phyloP scores from a whole-genome alignment of 2,113 vertebrate species.

The Lethenteron reissneri region DNA sequence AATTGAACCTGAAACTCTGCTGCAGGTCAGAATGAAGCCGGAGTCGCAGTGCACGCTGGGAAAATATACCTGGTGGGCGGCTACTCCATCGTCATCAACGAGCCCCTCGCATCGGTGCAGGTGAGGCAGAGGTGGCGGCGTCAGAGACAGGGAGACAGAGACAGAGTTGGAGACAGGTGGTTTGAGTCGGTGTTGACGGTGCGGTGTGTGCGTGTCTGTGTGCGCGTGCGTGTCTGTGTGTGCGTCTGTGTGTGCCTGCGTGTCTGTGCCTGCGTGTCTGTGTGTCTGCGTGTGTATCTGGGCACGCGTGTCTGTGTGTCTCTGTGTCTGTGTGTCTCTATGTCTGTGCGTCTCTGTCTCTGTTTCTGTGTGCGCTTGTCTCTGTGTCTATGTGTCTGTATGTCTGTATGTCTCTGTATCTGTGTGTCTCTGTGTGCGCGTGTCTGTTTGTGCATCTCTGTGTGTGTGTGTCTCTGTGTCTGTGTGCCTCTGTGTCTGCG shows the following conservation, averaged over 20 bases:
- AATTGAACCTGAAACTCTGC: neutral
- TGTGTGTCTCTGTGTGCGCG: too few species aligned
- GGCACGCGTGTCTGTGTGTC: neutral
- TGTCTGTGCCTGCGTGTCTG: too few species aligned
- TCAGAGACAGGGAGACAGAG: neutral
- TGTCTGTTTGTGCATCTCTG: too few species aligned
- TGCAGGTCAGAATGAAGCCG: slow-evolving; percentile 85
- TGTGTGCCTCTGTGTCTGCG: neutral
- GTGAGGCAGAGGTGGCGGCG: neutral
- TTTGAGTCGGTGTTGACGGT: neutral
- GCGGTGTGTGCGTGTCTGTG: neutral
- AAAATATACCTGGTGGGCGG: slow-evolving; percentile 94
- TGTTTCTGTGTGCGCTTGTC: too few species aligned
- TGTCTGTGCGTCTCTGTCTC: neutral
- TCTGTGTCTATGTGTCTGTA: neutral
- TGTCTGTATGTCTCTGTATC: too few species aligned
- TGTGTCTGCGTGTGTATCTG: neutral
- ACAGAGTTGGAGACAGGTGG: neutral
- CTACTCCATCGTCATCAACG: slow-evolving; percentile 36
- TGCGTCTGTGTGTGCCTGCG: too few species aligned
- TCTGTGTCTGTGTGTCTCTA: too few species aligned
- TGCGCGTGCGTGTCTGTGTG: neutral
- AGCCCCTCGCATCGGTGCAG: neutral
- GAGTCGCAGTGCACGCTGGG: slow-evolving; percentile 69
- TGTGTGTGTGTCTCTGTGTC: too few species aligned